Evolutionary conservation across 64 coral and sea anemone genomes (phyloP).

Genomic region (Pocillopora verrucosa): DNA sequence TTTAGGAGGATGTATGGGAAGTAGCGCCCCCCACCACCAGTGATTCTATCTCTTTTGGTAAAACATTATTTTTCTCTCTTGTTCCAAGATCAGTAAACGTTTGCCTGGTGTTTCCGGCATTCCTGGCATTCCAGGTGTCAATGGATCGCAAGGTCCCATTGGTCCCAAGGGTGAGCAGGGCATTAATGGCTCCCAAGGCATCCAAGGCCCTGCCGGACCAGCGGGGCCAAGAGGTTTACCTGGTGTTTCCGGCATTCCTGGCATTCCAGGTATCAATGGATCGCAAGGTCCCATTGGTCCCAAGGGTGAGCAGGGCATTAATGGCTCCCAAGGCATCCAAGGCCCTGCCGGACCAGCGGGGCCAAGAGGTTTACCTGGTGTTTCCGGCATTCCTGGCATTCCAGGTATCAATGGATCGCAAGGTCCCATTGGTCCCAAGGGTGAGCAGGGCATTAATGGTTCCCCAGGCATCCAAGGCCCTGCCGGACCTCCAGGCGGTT

Average conservation of each 20-base stretch:
- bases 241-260: neutral
- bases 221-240: neutral
- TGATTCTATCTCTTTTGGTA: too few relatives aligned
- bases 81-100: neutral
- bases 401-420: neutral
- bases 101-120: too few relatives aligned
- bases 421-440: constrained; percentile 10
- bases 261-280: neutral
- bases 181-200: neutral
- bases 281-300: neutral
- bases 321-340: neutral
- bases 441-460: neutral
- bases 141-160: neutral
- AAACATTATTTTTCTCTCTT: neutral
- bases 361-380: neutral
- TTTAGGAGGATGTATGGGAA: too few relatives aligned
- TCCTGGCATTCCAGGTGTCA: neutral
- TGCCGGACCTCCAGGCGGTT: neutral
- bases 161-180: constrained; percentile 6
- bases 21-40: neutral
- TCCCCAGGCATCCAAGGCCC: neutral
- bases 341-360: neutral
- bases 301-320: neutral
- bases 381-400: neutral
- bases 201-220: neutral